Conservation (phyloP, 2,113 vertebrate species). For the Ariopsis seemanni region DNA sequence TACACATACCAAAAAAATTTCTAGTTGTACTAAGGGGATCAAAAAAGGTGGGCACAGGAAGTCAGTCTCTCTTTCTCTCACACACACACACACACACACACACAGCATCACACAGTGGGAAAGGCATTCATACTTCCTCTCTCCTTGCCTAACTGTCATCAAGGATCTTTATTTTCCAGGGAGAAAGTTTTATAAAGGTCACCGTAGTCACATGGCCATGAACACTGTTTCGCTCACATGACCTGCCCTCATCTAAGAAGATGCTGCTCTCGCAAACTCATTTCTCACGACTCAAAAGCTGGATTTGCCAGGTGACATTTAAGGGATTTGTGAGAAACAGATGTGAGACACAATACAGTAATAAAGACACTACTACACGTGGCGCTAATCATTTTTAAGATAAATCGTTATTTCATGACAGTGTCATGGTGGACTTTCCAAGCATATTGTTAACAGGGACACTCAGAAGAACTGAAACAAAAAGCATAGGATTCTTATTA, state of each 20-base stretch:
- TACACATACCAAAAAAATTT: neutral
- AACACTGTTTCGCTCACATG: neutral
- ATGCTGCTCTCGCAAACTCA: neutral
- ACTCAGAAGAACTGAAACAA: neutral
- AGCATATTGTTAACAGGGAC: neutral
- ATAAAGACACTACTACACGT: neutral
- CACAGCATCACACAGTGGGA: neutral
- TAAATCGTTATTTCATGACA: neutral
- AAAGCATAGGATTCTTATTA: neutral
- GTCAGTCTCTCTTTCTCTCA: slow-evolving; percentile 16
- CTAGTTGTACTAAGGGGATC: neutral
- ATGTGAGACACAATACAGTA: neutral
- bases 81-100: slow-evolving; percentile 19
- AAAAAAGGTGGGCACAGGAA: slow-evolving; percentile 35
- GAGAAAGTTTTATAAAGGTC: slow-evolving; percentile 20
- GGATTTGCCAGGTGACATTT: neutral
- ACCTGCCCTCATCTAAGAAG: neutral
- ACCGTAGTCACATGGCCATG: slow-evolving; percentile 5
- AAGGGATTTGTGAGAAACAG: neutral
- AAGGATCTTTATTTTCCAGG: slow-evolving; percentile 24
- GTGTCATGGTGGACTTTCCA: neutral
- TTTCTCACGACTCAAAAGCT: neutral
- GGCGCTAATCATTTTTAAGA: neutral
- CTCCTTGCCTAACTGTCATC: slow-evolving; percentile 19
- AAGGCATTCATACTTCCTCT: slow-evolving; percentile 9